Percentiles rank a stretch among this genome's conserved stretches.
Evolutionary conservation across 2,888 invertebrate genomes (phyloP).

Genomic region (Lucinisca nassula): DNA sequence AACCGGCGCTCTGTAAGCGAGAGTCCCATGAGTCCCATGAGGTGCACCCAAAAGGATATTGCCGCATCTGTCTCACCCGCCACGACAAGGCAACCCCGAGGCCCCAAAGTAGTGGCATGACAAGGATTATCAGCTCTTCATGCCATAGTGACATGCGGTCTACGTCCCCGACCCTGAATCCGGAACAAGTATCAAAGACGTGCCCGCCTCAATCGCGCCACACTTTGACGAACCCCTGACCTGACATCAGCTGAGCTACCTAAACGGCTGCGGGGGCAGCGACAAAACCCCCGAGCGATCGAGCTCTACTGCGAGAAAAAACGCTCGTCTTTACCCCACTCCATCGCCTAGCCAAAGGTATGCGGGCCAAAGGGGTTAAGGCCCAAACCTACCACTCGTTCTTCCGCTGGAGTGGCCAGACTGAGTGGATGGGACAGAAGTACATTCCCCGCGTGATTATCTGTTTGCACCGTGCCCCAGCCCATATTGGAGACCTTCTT

Average conservation of each 20-base stretch:
- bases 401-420: constrained; percentile 13
- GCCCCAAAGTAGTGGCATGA: neutral
- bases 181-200: neutral
- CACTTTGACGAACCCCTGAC: neutral
- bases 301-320: neutral
- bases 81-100: too few relatives aligned
- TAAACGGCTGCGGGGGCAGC: neutral
- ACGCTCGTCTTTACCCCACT: neutral
- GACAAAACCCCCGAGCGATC: neutral
- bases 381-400: constrained; percentile 14
- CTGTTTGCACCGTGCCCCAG: constrained; percentile 10
- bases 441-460: neutral
- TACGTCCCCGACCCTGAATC: neutral
- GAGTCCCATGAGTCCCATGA: too few relatives aligned
- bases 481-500: neutral
- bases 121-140: neutral
- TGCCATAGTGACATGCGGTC: neutral
- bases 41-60: too few relatives aligned
- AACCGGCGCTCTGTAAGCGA: too few relatives aligned
- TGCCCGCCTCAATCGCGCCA: neutral
- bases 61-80: too few relatives aligned
- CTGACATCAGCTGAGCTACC: constrained; percentile 9
- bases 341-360: constrained; percentile 19
- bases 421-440: neutral
- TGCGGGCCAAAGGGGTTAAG: neutral